Evolutionary conservation across 1,140 invertebrate genomes (phyloP).

Genomic region (Eumeta japonica): DNA sequence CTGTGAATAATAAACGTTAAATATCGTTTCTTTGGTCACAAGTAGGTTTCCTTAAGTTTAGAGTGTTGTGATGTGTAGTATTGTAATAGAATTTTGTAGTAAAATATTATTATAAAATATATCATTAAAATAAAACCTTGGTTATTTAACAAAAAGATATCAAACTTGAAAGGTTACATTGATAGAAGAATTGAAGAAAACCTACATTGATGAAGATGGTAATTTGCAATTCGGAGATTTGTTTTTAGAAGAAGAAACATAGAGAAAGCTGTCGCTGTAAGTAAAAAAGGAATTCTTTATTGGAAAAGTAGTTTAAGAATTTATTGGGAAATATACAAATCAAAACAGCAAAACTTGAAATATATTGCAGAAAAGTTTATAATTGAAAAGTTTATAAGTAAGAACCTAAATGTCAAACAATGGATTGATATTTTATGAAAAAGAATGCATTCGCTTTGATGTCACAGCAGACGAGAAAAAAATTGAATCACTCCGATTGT

Average conservation of each 20-base stretch:
- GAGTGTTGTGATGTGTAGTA: too few relatives aligned
- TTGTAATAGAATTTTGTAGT: too few relatives aligned
- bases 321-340: conserved; percentile 13
- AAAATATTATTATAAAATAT: too few relatives aligned
- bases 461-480: conserved; percentile 17
- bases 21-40: too few relatives aligned
- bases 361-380: conserved; percentile 19
- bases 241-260: conserved; percentile 16
- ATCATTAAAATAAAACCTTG: conserved; percentile 19
- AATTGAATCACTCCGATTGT: conserved; percentile 22
- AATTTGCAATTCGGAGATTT: conserved; percentile 17
- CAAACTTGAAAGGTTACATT: conserved; percentile 16
- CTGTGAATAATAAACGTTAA: too few relatives aligned
- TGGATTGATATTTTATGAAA: conserved; percentile 26
- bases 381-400: conserved; percentile 17
- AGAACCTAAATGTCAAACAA: conserved; percentile 14
- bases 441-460: conserved; percentile 23
- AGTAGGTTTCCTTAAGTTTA: too few relatives aligned
- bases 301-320: conserved; percentile 14
- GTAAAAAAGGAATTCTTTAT: conserved; percentile 6
- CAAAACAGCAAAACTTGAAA: conserved; percentile 15
- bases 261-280: not conserved
- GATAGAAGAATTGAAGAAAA: conserved; percentile 14
- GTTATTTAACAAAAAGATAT: too few relatives aligned
- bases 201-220: conserved; percentile 16